Base-by-base conservation (phyloP, 2,113 vertebrate genomes). In the Ursus arctos region DNA sequence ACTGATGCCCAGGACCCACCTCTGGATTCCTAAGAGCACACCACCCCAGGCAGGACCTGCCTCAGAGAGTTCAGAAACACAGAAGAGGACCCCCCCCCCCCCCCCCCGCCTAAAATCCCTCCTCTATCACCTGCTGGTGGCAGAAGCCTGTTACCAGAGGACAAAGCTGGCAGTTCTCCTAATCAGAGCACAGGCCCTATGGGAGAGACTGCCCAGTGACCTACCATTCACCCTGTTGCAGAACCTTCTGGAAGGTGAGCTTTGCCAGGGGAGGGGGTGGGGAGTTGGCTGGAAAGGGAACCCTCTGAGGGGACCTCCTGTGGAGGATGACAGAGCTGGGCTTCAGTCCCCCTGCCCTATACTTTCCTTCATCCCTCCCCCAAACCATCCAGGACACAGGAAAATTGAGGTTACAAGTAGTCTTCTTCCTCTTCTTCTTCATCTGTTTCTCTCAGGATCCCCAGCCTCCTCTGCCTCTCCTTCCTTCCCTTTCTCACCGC, bases 221-320 rank as follows among this genome's bases (percentile, higher is more conserved):
- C 28, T 0, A 21, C 59, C 77, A 77, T 49, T 92, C 2, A n/a
- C 36, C 28, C 7, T 43, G 26, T 59, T 53, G 47, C 33, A 90
- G 96, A 96, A 91, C 96, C 81, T 83, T 95, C 93, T 77, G 86
- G 91, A 93, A 82, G n/a, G 69, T 59, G 85, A 90, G 15, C 33
- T 95, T 74, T 91, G 82, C 36, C n/a, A 49, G 33, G 22, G 21
- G 13, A 67, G 2, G 11, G 26, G 3, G 18, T 6, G 10, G 11
- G 7, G 24, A 51, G 26, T 4, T 61, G 55, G 69, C 57, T 61
- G 65, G 77, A 80, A 40, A 55, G 43, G 13, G 81, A 91, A 26
- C 28, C 3, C 36, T 74, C 18, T 67, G 74, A 83, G 74, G 21
- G 43, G n/a, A 43, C 0, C 14, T n/a, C 31, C n/a, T 53, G 15